Evolutionary conservation across 2,113 vertebrate species (phyloP), one percentile per base, ranked within the genome.

Genomic region (Caranx melampygus): DNA sequence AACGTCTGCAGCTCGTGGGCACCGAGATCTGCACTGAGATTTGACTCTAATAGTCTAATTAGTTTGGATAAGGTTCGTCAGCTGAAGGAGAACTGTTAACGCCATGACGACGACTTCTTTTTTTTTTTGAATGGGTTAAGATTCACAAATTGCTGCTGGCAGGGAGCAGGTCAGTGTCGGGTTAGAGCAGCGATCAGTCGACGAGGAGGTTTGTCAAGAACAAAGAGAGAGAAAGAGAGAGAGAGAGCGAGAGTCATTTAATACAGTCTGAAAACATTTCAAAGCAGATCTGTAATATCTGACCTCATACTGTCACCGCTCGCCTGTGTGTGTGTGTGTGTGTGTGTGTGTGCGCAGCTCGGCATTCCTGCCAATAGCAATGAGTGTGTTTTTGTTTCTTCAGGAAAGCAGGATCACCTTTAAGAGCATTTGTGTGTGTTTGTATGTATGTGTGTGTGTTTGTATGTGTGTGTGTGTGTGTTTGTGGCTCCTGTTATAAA

Each of bases 271-370:
- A 77, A 80, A 69, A 82, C 62, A 70, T 80, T 66, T 86, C 79
- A 79, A 69, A 63, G 74, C 49, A 55, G 33, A 70, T 75, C 63
- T 58, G 63, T 76, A 63, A 67, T 72, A 84, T 72, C 68, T 88
- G 89, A 88, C 86, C 86, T 80, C 75, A 84, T 88, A 83, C 85
- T 89, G 88, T 89, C 82, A 85, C 0, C 1, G 40, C 70, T 33
- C 1, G 4, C 49, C 82, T 60, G 66, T 49, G 77, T 72, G 52
- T 59, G 74, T 54, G 69, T 42, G 68, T 52, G 52, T 72, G 45
- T 45, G 45, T 26, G 58, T 59, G 44, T 58, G 65, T 45, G 79
- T 47, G 12, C 70, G 64, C 64, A 31, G 47, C 55, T 64, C 61
- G 49, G 71, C 31, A 16, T 54, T 68, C 20, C 15, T n/a, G 31